Conservation (phyloP, 2,113 vertebrate species). For the Apodemus sylvaticus region DNA sequence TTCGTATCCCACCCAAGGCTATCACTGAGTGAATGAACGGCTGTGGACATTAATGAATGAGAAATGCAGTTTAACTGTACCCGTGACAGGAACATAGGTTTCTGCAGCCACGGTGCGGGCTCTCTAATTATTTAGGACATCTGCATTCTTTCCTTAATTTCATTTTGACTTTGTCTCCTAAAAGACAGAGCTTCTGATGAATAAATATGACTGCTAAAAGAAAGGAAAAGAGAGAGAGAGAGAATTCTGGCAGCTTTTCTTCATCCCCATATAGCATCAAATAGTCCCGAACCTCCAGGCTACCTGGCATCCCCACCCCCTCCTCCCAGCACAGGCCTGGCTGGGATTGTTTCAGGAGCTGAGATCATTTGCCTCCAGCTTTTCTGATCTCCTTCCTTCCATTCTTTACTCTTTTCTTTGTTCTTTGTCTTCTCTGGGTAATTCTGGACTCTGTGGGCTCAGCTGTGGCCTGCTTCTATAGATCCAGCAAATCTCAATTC, state of each 20-base stretch:
- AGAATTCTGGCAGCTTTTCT: neutral
- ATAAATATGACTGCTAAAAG: neutral
- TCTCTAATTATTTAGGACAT: constrained; percentile 25
- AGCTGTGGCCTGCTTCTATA: neutral
- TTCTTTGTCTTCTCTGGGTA: neutral
- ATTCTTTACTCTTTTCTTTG: neutral
- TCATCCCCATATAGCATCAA: neutral
- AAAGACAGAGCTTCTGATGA: constrained; percentile 17
- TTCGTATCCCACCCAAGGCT: neutral
- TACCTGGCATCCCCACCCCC: neutral
- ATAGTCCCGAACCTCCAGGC: neutral
- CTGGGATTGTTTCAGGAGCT: neutral
- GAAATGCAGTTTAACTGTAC: constrained; percentile 3
- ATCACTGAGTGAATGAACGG: constrained; percentile 15
- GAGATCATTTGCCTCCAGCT: neutral
- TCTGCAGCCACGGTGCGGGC: neutral
- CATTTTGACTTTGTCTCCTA: constrained; percentile 6
- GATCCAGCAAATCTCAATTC: neutral
- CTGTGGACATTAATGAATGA: neutral
- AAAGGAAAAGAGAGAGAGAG: neutral
- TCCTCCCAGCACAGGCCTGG: neutral
- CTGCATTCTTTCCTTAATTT: constrained; percentile 29
- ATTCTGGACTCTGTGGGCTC: neutral
- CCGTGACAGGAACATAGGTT: neutral
- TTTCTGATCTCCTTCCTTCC: neutral